phyloP scores from a whole-genome alignment of 2,888 invertebrate genomes.

The Ectemnius lituratus region DNA sequence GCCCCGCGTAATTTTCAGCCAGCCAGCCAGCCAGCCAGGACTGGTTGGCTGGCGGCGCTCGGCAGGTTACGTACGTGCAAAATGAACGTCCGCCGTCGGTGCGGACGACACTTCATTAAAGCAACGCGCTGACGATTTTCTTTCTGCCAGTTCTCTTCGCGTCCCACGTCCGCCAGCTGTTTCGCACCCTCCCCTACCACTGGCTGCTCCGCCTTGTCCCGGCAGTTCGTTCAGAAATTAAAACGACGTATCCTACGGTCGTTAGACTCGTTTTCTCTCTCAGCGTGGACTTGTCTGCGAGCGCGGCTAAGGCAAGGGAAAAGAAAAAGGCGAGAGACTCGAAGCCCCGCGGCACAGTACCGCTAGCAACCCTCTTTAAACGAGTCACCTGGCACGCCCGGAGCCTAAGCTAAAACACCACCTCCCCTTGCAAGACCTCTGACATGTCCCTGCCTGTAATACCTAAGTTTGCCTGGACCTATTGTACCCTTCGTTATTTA shows the following conservation, averaged over 20 bases:
- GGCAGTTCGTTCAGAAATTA: conserved; percentile 46
- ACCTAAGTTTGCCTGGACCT: background rate
- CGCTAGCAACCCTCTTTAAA: background rate
- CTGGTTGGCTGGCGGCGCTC: too few relatives aligned
- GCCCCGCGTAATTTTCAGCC: conserved; percentile 51
- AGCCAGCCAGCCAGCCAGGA: conserved; percentile 7
- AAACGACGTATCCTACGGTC: conserved; percentile 44
- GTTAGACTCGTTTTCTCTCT: conserved; percentile 13
- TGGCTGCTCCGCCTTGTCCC: conserved; percentile 12
- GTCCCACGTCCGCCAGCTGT: background rate
- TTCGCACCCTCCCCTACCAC: background rate
- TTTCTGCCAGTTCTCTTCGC: conserved; percentile 30
- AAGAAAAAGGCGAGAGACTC: too few relatives aligned
- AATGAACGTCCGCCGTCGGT: conserved; percentile 54
- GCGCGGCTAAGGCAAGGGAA: too few relatives aligned
- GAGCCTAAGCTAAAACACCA: background rate
- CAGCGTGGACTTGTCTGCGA: too few relatives aligned
- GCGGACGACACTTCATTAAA: conserved; percentile 63
- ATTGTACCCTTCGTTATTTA: conserved; percentile 5
- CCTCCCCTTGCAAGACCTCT: background rate
- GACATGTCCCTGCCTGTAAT: too few relatives aligned
- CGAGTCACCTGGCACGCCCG: background rate
- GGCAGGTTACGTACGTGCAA: conserved; percentile 44
- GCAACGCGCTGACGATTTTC: conserved; percentile 61
- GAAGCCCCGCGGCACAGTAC: too few relatives aligned